phyloP scores from a whole-genome alignment of 2,113 vertebrate genomes.

The Gadus macrocephalus region DNA sequence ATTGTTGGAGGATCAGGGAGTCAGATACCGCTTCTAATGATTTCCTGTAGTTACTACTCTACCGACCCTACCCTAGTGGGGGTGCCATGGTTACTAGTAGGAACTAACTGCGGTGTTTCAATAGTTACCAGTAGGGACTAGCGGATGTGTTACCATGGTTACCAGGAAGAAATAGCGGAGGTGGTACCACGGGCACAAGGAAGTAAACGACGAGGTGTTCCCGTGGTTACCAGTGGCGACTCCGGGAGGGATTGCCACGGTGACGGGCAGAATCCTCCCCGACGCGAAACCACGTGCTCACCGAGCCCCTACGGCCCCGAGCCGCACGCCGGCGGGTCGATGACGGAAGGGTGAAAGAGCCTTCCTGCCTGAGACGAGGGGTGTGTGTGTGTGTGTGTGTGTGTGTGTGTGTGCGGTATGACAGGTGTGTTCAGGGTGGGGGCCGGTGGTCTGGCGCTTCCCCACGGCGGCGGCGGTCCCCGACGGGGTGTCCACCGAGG shows the following conservation, averaged over 20 bases:
- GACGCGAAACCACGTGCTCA: not conserved
- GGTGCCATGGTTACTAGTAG: too few species aligned
- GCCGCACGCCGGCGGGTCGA: not conserved
- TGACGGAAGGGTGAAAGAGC: not conserved
- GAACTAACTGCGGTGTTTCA: too few species aligned
- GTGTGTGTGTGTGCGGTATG: not conserved
- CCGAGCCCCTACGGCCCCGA: not conserved
- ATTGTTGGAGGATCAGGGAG: too few species aligned
- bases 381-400: not conserved
- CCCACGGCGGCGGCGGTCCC: constrained; percentile 15
- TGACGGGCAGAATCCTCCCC: not conserved
- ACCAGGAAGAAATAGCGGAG: too few species aligned
- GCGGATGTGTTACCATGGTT: too few species aligned
- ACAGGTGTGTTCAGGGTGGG: constrained; percentile 73
- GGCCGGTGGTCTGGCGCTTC: constrained; percentile 70
- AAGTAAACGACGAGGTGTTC: not conserved
- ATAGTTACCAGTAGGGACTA: too few species aligned
- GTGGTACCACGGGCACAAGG: too few species aligned
- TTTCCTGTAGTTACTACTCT: too few species aligned
- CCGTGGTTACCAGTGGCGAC: not conserved
- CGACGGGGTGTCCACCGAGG: constrained; percentile 28
- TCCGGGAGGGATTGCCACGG: too few species aligned
- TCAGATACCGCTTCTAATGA: too few species aligned
- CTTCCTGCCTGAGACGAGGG: too few species aligned
- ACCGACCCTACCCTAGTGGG: too few species aligned